These are phyloP conservation scores for Neoniphon sammara DNA, from an alignment of 2,797 vertebrate species.

Conservation along the genomic window DNA sequence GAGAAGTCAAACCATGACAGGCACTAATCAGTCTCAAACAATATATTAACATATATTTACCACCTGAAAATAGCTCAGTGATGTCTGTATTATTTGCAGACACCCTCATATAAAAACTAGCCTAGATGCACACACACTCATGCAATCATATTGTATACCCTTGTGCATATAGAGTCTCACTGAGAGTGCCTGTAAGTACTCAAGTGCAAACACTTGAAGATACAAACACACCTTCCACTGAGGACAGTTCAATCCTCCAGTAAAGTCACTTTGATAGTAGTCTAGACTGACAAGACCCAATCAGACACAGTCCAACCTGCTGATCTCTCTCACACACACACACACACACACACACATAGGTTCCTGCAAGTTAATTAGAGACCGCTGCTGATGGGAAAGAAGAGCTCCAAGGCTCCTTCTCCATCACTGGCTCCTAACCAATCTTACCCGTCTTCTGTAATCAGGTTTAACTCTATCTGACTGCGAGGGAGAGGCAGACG, in stretches of 20 bases:
- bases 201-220: neutral
- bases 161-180: too few relatives aligned
- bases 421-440: conserved; percentile 56
- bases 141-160: too few relatives aligned
- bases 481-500: conserved; percentile 8
- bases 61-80: neutral
- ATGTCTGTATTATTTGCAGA: neutral
- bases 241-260: neutral
- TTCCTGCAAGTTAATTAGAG: conserved; percentile 54
- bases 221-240: neutral
- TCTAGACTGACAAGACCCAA: conserved; percentile 28
- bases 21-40: conserved; percentile 4
- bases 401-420: conserved; percentile 36
- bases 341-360: conserved; percentile 2
- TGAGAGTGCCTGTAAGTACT: neutral
- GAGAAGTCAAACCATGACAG: conserved; percentile 23
- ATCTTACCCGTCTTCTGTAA: conserved; percentile 65
- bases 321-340: conserved; percentile 3
- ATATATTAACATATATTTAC: neutral
- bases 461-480: conserved; percentile 63
- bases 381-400: conserved; percentile 37
- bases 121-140: neutral
- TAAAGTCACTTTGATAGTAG: neutral
- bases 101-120: neutral
- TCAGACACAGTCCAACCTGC: conserved; percentile 16